Evolutionary conservation across 2,888 invertebrate species (phyloP), one percentile per base, ranked within the genome.

Genomic region (Drosophila helvetica): DNA sequence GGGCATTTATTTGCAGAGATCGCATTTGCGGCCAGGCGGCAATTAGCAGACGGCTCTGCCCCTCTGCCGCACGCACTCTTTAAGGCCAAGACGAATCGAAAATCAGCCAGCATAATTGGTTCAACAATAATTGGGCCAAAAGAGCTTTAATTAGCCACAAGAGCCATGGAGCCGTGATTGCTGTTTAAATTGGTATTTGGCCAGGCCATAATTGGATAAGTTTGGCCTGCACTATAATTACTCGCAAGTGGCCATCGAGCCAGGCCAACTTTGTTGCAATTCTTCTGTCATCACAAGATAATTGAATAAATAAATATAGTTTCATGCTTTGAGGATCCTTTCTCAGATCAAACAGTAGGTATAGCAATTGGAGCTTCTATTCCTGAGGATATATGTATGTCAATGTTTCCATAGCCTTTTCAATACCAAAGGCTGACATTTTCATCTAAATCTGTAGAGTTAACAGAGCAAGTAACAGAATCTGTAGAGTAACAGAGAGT

Each of bases 21-120:
- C 66, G 68, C 66, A 66, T 65, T 65, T 65, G 67, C 48, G 67
- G 66, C 38, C 47, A 65, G 42, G 66, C 66, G 65, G 65, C 66
- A 66, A 66, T 66, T 66, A 66, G 68, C 68, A 67, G 48, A 38
- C 38, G n/a, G 38, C 38, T 38, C 45, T 15, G 33, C 19, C 53
- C 10, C 15, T 18, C 12, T 6, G 1, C 15, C n/a, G 2, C 27
- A 27, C 27, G 27, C 27, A 6, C n/a, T 18, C 25, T 48, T 61
- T 54, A 43, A 70, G 50, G 47, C 42, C 12, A 15, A 52, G 47
- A 45, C 58, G 42, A 68, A 59, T 68, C 67, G 69, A 59, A 59
- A 63, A 19, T 18, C 38, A 10, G 15, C 30, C 69, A 38, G 38
- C 38, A 45, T 50, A 56, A 56, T 56, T 50, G 50, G 56, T 55